Conservation (phyloP, 2,113 vertebrate genomes). For the Camarhynchus parvulus region DNA sequence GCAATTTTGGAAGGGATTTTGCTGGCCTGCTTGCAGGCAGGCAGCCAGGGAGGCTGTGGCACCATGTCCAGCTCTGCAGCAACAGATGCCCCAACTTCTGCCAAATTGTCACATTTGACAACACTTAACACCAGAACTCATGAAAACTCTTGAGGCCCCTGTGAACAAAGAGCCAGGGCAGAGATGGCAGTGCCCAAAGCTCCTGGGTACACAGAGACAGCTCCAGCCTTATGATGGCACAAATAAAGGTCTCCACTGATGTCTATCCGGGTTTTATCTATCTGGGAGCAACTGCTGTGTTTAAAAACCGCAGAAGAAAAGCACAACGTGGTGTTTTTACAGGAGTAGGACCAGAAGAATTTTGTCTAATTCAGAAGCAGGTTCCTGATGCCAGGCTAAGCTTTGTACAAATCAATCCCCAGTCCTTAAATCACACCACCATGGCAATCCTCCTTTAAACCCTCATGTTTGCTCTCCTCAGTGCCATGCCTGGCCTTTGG, state of each 20-base stretch:
- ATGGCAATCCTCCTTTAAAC: not conserved
- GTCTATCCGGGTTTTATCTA: not conserved
- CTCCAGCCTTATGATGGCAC: not conserved
- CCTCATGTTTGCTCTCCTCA: accelerated
- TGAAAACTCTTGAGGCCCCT: not conserved
- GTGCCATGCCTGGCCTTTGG: not conserved
- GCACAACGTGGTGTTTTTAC: accelerated
- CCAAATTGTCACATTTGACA: not conserved
- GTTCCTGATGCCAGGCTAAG: not conserved
- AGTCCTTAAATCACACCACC: not conserved
- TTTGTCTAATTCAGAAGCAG: not conserved
- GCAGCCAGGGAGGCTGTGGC: not conserved
- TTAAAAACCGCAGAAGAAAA: not conserved
- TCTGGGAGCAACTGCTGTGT: not conserved
- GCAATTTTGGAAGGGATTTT: not conserved
- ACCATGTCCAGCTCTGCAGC: not conserved
- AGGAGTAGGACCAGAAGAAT: not conserved
- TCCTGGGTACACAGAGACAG: not conserved
- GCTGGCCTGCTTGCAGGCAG: not conserved
- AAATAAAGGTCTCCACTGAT: not conserved
- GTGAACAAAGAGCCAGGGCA: not conserved
- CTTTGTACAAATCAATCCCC: not conserved
- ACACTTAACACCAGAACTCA: not conserved
- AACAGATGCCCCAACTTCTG: not conserved
- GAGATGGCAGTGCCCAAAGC: not conserved